Percentiles rank a stretch among this genome's conserved stretches.
Evolutionary conservation across 2,797 vertebrate genomes (phyloP).

Genomic region (Tinamus major): DNA sequence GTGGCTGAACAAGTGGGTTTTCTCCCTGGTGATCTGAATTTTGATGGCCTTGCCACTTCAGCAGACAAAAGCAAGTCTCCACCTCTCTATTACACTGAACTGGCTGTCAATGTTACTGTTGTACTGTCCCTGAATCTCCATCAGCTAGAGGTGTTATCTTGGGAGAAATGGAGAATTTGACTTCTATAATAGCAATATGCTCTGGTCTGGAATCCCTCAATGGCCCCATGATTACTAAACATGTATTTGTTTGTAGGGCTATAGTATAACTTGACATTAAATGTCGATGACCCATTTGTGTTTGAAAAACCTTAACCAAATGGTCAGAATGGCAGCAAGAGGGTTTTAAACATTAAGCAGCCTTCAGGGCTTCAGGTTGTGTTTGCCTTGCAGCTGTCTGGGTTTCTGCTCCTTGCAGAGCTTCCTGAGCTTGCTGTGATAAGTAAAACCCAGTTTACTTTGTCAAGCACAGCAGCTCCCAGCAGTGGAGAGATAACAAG

Average conservation of each 20-base stretch:
- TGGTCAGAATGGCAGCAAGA: slow-evolving; percentile 25
- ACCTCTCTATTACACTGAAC: background rate
- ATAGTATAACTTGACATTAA: slow-evolving; percentile 17
- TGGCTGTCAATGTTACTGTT: background rate
- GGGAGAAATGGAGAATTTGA: background rate
- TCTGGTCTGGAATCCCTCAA: slow-evolving; percentile 14
- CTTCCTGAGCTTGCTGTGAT: slow-evolving; percentile 85
- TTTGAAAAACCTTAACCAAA: slow-evolving; percentile 53
- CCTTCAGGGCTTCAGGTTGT: slow-evolving; percentile 72
- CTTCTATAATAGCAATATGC: background rate
- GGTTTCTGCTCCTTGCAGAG: slow-evolving; percentile 81
- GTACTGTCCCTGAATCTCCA: background rate
- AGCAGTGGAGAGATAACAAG: slow-evolving; percentile 83
- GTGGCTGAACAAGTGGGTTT: background rate
- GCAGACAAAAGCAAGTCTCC: too few relatives aligned
- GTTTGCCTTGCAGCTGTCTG: slow-evolving; percentile 68
- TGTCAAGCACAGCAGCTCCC: slow-evolving; percentile 87
- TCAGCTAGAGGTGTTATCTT: slow-evolving; percentile 20
- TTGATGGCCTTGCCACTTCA: background rate
- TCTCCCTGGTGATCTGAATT: background rate
- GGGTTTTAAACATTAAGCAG: slow-evolving; percentile 37
- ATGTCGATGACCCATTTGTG: slow-evolving; percentile 36
- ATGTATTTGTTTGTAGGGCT: slow-evolving; percentile 33
- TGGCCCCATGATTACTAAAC: background rate
- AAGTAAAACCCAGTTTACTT: slow-evolving; percentile 88